phyloP scores from a whole-genome alignment of 2,888 invertebrate species.

The Onchidella celtica region DNA sequence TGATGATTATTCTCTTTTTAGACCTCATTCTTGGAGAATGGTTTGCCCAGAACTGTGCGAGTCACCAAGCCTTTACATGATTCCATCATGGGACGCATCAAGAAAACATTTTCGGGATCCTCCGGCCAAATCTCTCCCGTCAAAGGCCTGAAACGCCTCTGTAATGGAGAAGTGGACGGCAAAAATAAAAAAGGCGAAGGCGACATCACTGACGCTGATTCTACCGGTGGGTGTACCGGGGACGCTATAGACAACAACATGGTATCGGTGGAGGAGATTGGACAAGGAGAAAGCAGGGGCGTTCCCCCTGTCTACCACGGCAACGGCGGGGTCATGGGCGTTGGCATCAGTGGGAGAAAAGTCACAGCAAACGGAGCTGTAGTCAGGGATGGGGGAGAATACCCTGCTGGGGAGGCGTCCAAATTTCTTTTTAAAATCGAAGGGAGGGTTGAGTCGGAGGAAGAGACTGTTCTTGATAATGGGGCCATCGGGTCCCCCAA shows the following conservation, averaged over 20 bases:
- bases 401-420: not conserved
- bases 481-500: slow-evolving; percentile 59
- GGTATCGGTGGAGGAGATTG: slow-evolving; percentile 28
- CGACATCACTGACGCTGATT: slow-evolving; percentile 21
- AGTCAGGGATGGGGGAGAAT: no score
- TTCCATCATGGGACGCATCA: slow-evolving; percentile 65
- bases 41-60: slow-evolving; percentile 71
- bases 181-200: slow-evolving; percentile 11
- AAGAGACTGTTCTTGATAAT: slow-evolving; percentile 57
- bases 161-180: slow-evolving; percentile 48
- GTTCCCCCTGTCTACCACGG: slow-evolving; percentile 17
- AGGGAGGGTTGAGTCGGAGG: slow-evolving; percentile 41
- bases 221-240: slow-evolving; percentile 15
- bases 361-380: slow-evolving; percentile 1
- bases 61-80: slow-evolving; percentile 71
- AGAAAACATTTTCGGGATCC: slow-evolving; percentile 61
- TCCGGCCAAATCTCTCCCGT: slow-evolving; percentile 55
- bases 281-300: not conserved
- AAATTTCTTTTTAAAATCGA: slow-evolving; percentile 38
- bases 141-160: slow-evolving; percentile 53
- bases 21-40: slow-evolving; percentile 74
- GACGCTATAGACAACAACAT: not conserved
- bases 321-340: slow-evolving; percentile 29
- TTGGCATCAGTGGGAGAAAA: slow-evolving; percentile 4
- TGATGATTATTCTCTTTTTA: slow-evolving; percentile 33